phyloP scores from a whole-genome alignment of 1,140 invertebrate species.

The Riptortus pedestris region DNA sequence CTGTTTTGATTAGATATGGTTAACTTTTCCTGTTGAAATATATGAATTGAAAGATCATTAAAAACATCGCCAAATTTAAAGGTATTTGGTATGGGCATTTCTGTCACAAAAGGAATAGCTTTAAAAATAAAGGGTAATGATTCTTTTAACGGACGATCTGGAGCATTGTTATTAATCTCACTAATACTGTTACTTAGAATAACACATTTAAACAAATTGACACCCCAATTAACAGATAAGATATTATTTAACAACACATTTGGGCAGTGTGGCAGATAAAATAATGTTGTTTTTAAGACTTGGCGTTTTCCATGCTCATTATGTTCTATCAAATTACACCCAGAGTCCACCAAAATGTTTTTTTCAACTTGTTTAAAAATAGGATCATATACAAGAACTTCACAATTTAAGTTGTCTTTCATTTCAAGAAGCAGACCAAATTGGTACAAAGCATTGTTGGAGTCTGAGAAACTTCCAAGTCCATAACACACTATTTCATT shows the following conservation, averaged over 20 bases:
- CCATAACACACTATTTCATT: conserved; percentile 2
- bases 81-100: neutral
- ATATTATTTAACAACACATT: neutral
- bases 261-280: neutral
- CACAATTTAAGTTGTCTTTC: neutral
- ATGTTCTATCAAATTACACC: neutral
- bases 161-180: neutral
- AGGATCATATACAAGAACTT: neutral
- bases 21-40: neutral
- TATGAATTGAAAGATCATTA: neutral
- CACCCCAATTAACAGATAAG: neutral
- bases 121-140: neutral
- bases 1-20: neutral
- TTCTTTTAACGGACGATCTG: neutral
- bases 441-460: neutral
- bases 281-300: neutral
- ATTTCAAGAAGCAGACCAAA: neutral
- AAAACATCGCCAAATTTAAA: neutral
- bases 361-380: neutral
- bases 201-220: neutral
- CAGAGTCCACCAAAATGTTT: neutral
- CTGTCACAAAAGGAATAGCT: neutral
- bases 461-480: neutral
- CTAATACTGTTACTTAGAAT: neutral
- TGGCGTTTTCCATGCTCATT: neutral